Evolutionary conservation across 2,888 invertebrate species (phyloP), one percentile per base, ranked within the genome.

Genomic region (Plebejus anna): DNA sequence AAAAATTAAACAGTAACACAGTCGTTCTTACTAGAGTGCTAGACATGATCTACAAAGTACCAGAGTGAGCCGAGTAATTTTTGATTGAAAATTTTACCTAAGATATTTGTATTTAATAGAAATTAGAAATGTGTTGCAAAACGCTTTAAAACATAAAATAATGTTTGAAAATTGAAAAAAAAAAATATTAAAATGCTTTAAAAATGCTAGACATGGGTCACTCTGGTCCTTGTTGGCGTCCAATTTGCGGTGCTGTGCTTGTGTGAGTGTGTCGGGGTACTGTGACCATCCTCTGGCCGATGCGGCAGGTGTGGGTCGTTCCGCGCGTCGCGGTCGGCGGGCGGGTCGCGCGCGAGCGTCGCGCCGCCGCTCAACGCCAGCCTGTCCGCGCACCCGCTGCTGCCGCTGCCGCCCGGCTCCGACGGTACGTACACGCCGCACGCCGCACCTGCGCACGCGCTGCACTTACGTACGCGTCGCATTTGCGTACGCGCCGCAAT

Each of bases 381-480:
- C 96, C 96, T 97, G 95, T 97, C 97, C 95, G 97, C 97, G 94
- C 97, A 97, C 95, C 97, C 97, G 94, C 96, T 98, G 96, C 97
- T 98, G 96, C 98, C 98, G 94, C 96, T 98, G 95, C 97, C 95
- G 91, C 95, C 95, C 88, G 95, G 95, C 95, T 95, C 94, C 78
- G 92, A 93, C 86, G 94, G 94, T 94, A 92, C 88, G 91, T 92
- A 86, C 38, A 51, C 59, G 7, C 70, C 51, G 38, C 76, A 76
- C 70, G 57, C 38, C 81, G 55, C 57, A 55, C 70, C 4, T 47
- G 28, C 70, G 36, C 70, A 42, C 76, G 59, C 76, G 22, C 55
- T 4, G 55, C 55, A 55, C 55, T 28, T 51, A 70, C 78, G 42
- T 75, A 38, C 77, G 73, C 73, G 16, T 70, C 76, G 59, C 28